These are phyloP conservation scores for Mizuhopecten yessoensis DNA, from an alignment of 1,140 invertebrate species.

Conservation along the genomic window DNA sequence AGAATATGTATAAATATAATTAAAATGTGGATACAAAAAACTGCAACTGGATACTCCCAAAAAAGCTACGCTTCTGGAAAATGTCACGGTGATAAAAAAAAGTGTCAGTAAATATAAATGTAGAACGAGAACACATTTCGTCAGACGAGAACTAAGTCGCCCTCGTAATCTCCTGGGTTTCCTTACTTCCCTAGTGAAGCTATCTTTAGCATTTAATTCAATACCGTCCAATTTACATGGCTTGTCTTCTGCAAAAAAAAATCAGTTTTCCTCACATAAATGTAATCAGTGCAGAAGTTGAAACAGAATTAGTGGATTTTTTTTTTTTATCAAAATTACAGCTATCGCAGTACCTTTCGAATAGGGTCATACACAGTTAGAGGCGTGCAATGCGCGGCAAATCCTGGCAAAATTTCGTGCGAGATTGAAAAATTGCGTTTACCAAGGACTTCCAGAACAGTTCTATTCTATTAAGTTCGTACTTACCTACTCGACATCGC, in stretches of 20 bases:
- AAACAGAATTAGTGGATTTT: neutral
- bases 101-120: no score
- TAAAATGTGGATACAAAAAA: no score
- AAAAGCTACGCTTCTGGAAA: no score
- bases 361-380: neutral
- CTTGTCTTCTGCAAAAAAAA: neutral
- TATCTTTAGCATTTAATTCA: conserved; percentile 4
- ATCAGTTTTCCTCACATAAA: neutral
- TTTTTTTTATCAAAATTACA: neutral
- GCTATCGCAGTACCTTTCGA: neutral
- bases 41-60: no score
- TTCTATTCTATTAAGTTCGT: neutral
- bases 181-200: neutral
- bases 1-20: no score
- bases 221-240: neutral
- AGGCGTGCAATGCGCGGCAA: neutral
- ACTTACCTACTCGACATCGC: neutral
- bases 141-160: neutral
- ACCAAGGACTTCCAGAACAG: neutral
- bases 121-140: no score
- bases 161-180: neutral
- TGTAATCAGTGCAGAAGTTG: neutral
- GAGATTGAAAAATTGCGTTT: neutral
- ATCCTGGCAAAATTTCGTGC: neutral
- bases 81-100: no score